A percentile compares a stretch with the other conserved stretches of the same genome.
Conservation (phyloP, 2,113 vertebrate genomes). For the Paralichthys olivaceus region DNA sequence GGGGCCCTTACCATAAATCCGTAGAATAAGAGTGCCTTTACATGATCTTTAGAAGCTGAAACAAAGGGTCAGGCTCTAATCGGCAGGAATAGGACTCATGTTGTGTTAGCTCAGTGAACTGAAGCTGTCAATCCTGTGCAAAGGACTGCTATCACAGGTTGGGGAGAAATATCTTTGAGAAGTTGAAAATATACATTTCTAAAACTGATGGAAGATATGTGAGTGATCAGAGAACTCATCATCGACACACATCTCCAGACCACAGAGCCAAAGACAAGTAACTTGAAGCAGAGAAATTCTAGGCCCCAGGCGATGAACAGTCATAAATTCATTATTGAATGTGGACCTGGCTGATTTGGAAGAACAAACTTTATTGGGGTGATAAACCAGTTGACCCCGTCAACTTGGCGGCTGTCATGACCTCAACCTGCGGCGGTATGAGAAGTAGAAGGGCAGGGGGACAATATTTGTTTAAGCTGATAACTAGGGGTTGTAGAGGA, state of each 20-base stretch:
- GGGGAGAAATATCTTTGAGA: background rate
- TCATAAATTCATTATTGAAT: slow-evolving; percentile 71
- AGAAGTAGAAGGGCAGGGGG: slow-evolving; percentile 51
- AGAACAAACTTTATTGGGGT: slow-evolving; percentile 42
- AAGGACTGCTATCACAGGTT: background rate
- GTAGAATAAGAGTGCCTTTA: slow-evolving; percentile 64
- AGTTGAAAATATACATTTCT: background rate
- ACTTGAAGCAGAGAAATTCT: slow-evolving; percentile 53
- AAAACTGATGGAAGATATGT: background rate
- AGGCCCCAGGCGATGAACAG: slow-evolving; percentile 43
- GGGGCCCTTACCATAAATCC: slow-evolving; percentile 59
- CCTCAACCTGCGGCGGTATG: slow-evolving; percentile 64
- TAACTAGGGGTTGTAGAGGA: slow-evolving; percentile 57
- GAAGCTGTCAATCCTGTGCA: background rate
- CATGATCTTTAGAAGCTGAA: slow-evolving; percentile 42
- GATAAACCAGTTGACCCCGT: slow-evolving; percentile 77
- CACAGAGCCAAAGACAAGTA: background rate
- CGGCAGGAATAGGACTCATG: slow-evolving; percentile 28
- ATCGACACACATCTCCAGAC: slow-evolving; percentile 8
- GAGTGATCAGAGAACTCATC: slow-evolving; percentile 13
- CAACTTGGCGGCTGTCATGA: slow-evolving; percentile 70
- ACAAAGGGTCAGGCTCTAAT: slow-evolving; percentile 53
- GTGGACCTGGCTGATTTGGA: slow-evolving; percentile 43
- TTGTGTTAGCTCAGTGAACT: slow-evolving; percentile 25
- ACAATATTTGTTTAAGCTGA: slow-evolving; percentile 79